Evolutionary conservation across 2,797 vertebrate species (phyloP), one percentile per base, ranked within the genome.

Genomic region (Anguilla obscura): DNA sequence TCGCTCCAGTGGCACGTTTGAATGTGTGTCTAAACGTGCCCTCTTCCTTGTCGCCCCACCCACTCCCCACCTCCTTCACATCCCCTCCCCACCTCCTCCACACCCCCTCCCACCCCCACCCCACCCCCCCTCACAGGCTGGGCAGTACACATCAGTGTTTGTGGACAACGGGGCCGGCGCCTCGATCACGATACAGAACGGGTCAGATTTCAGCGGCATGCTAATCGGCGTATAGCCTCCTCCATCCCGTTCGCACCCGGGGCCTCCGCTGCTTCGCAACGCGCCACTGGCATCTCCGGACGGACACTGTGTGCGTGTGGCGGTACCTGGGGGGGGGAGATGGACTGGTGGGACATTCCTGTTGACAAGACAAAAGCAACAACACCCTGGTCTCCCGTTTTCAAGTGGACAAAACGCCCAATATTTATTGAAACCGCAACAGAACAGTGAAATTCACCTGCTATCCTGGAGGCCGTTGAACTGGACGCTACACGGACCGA

Each of bases 91-190:
- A 36, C 36, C 7, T 1, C 36, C 36, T 4, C 33, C 36, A 2
- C 36, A 36, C 36, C 36, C 36, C 36, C 0, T 0, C 21, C 60
- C 27, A 0, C 9, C 3, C 21, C 60, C 27, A 0, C 9, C 0
- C 8, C 40, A 2, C 3, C 8, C 10, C 40, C 76, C 21, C 36
- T 86, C 33, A 1, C 95, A 99, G 98, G 96, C 94, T 3, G 98
- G 98, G 0, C 98, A 99, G 89, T 99, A 99, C 89, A 96, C 97
- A 1, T 99, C 98, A 5, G 97, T 99, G 93, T 99, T 99, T 30
- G 97, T 99, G 94, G 98, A 99, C 93, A 99, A 99, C 0, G 95
- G 97, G 0, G 98, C 98, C 0, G 96, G 97, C 0, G 97, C 96
- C 0, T 94, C 97, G 2, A 91, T 99, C 88, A 97, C 97, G 71